Conservation (phyloP, 1,140 invertebrate species). For the Eumeta japonica region DNA sequence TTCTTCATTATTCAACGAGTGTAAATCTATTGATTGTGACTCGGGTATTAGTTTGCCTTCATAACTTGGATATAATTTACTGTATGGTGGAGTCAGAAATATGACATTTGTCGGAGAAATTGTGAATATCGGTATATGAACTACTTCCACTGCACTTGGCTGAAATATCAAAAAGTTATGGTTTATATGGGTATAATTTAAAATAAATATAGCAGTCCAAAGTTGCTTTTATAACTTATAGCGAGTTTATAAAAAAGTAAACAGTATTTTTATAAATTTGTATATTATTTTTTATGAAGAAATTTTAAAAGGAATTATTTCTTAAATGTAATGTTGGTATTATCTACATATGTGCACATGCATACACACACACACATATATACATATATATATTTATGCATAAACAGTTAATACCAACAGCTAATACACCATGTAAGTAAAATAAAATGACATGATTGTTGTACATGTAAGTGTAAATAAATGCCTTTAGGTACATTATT, state of each 20-base stretch:
- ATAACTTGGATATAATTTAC: conserved; percentile 61
- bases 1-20: conserved; percentile 31
- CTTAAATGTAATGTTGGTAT: too few species aligned
- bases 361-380: too few species aligned
- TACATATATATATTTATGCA: too few species aligned
- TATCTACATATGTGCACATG: too few species aligned
- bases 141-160: conserved; percentile 61
- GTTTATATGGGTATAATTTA: conserved; percentile 6
- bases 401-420: too few species aligned
- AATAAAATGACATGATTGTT: too few species aligned
- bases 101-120: conserved; percentile 60
- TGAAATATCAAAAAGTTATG: too few species aligned
- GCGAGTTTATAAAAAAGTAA: not conserved
- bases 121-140: conserved; percentile 64
- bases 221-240: not conserved
- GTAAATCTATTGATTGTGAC: conserved; percentile 45
- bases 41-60: conserved; percentile 45
- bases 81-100: conserved; percentile 66
- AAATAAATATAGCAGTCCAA: not conserved
- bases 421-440: too few species aligned
- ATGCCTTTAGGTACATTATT: too few species aligned
- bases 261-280: not conserved
- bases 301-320: too few species aligned
- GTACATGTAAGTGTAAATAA: too few species aligned
- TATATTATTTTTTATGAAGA: too few species aligned